Evolutionary conservation across 2,888 invertebrate species (phyloP).

Genomic region (Acleris literana): DNA sequence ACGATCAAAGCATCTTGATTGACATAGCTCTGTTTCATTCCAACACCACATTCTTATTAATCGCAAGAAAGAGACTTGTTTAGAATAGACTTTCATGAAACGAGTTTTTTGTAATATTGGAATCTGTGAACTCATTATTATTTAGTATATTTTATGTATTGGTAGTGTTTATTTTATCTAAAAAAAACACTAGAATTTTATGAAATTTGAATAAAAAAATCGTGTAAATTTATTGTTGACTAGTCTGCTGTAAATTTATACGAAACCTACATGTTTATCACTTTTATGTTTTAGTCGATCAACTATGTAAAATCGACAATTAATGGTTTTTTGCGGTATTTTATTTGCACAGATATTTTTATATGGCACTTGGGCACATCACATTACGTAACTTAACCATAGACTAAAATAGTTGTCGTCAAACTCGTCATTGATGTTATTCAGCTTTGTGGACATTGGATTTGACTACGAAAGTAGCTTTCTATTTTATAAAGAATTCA

Average conservation of each 20-base stretch:
- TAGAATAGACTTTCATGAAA: not conserved
- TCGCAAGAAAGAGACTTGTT: conserved; percentile 15
- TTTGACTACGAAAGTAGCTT: conserved; percentile 70
- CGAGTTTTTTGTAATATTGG: not conserved
- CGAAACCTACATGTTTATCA: no score
- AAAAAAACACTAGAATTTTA: no score
- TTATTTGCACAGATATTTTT: no score
- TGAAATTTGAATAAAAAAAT: no score
- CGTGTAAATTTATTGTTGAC: no score
- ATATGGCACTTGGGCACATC: conserved; percentile 1
- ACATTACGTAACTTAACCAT: conserved; percentile 35
- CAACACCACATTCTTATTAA: not conserved
- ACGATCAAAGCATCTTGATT: conserved; percentile 14
- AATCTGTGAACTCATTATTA: no score
- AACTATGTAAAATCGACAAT: no score
- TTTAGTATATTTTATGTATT: no score
- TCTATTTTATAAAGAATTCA: conserved; percentile 55
- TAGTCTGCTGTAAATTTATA: no score
- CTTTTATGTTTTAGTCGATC: not conserved
- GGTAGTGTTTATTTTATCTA: no score
- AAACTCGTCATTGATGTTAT: conserved; percentile 43
- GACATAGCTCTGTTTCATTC: conserved; percentile 11
- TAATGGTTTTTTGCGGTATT: no score
- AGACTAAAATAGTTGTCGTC: conserved; percentile 31
- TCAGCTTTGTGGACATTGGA: conserved; percentile 41